phyloP scores from a whole-genome alignment of 1,140 invertebrate species.

The Drosophila takahashii region DNA sequence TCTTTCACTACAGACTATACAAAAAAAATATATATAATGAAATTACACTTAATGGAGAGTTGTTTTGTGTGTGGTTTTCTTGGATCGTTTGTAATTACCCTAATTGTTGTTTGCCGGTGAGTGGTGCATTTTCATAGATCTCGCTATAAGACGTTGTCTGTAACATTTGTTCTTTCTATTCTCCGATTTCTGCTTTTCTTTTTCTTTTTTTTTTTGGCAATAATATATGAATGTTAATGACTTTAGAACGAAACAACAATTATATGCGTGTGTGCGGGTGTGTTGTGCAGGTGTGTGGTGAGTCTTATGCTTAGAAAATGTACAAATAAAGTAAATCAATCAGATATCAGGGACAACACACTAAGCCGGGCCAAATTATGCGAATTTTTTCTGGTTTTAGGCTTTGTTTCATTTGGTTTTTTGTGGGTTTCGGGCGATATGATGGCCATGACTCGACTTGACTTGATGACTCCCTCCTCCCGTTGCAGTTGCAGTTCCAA shows the following conservation, averaged over 20 bases:
- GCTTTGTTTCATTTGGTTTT: constrained; percentile 32
- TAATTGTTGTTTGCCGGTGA: constrained; percentile 18
- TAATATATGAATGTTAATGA: constrained; percentile 23
- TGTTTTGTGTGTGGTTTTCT: constrained; percentile 19
- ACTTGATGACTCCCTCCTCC: constrained; percentile 13
- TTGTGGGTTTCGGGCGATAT: constrained; percentile 35
- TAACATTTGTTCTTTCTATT: constrained; percentile 33
- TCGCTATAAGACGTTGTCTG: constrained; percentile 33
- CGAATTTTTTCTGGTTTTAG: constrained; percentile 25
- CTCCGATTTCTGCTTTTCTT: constrained; percentile 10
- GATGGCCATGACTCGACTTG: constrained; percentile 15
- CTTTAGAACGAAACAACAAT: constrained; percentile 60
- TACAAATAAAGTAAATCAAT: constrained; percentile 57
- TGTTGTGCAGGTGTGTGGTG: constrained; percentile 11
- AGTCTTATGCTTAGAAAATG: constrained; percentile 50
- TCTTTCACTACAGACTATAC: constrained; percentile 52
- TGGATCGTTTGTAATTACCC: neutral
- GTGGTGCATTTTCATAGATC: constrained; percentile 36
- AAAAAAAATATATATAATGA: constrained; percentile 57
- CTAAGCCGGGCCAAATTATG: constrained; percentile 42
- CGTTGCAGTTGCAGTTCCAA: too few species aligned
- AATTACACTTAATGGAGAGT: constrained; percentile 77
- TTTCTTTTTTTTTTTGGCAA: constrained; percentile 35
- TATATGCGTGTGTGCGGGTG: constrained; percentile 19
- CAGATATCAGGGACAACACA: constrained; percentile 18